Evolutionary conservation across 2,888 invertebrate genomes (phyloP).

Genomic region (Chalcosyrphus nemorum): DNA sequence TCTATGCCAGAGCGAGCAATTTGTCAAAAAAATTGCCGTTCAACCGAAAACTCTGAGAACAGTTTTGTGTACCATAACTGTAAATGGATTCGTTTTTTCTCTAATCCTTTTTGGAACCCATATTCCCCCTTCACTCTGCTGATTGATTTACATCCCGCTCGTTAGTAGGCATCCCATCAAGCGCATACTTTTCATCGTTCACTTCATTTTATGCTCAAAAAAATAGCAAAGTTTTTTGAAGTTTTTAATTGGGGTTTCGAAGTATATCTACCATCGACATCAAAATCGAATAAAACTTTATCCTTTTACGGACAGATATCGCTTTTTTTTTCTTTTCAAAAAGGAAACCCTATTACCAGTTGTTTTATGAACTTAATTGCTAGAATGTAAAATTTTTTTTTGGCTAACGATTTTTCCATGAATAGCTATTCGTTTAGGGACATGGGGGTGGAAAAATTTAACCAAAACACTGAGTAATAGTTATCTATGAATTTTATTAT

Average conservation of each 20-base stretch:
- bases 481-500: slow-evolving; percentile 48
- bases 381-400: slow-evolving; percentile 15
- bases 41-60: too few relatives aligned
- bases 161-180: not conserved
- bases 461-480: slow-evolving; percentile 29
- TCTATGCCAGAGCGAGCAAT: too few relatives aligned
- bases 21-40: too few relatives aligned
- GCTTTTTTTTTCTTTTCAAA: not conserved
- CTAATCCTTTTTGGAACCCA: not conserved
- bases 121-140: not conserved
- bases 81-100: not conserved
- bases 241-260: not conserved
- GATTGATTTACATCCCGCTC: not conserved
- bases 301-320: not conserved
- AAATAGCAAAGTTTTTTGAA: not conserved
- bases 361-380: slow-evolving; percentile 29
- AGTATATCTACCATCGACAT: not conserved
- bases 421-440: slow-evolving; percentile 16
- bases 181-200: not conserved
- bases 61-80: too few relatives aligned
- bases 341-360: not conserved
- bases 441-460: slow-evolving; percentile 15
- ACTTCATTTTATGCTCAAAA: not conserved
- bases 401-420: not conserved
- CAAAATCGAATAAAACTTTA: slow-evolving; percentile 3